Conservation (phyloP, 2,888 invertebrate genomes). For the Synergus gifuensis region DNA sequence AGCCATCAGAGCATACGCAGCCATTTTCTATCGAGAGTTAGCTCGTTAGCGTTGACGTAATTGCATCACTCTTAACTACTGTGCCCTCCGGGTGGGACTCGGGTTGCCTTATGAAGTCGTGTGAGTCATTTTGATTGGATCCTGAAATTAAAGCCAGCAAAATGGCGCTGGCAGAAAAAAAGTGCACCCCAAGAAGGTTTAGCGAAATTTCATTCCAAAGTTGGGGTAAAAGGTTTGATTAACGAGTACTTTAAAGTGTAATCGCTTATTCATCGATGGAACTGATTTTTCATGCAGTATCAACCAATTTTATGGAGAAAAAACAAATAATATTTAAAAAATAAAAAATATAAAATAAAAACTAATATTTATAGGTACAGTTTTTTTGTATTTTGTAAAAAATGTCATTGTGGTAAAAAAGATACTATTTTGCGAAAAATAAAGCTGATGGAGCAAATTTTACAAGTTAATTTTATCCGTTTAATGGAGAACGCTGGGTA, state of each 20-base stretch:
- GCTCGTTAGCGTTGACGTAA: slow-evolving; percentile 77
- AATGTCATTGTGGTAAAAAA: neutral
- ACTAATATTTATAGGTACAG: too few relatives aligned
- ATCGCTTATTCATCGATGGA: slow-evolving; percentile 24
- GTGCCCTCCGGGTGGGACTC: slow-evolving; percentile 56
- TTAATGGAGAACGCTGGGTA: too few relatives aligned
- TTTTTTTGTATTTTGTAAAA: too few relatives aligned
- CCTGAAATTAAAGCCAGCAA: slow-evolving; percentile 55
- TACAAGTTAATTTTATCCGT: too few relatives aligned
- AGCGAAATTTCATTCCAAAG: slow-evolving; percentile 33
- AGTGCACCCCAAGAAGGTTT: slow-evolving; percentile 23
- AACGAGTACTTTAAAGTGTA: slow-evolving; percentile 17
- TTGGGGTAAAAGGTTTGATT: slow-evolving; percentile 40
- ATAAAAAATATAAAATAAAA: too few relatives aligned
- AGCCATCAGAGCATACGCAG: slow-evolving; percentile 75
- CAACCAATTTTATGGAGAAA: neutral
- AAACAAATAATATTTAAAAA: too few relatives aligned
- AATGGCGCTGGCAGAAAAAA: slow-evolving; percentile 54
- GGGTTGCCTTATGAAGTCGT: slow-evolving; percentile 64
- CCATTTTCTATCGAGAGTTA: slow-evolving; percentile 77
- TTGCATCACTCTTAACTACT: slow-evolving; percentile 74
- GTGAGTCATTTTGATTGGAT: slow-evolving; percentile 76
- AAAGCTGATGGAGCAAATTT: too few relatives aligned
- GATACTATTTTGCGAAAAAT: too few relatives aligned
- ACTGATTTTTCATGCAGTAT: neutral